Percentiles rank a stretch among this genome's conserved stretches.
These are phyloP conservation scores for Epinephelus cyanopodus DNA, from an alignment of 2,113 vertebrate genomes.

Conservation along the genomic window DNA sequence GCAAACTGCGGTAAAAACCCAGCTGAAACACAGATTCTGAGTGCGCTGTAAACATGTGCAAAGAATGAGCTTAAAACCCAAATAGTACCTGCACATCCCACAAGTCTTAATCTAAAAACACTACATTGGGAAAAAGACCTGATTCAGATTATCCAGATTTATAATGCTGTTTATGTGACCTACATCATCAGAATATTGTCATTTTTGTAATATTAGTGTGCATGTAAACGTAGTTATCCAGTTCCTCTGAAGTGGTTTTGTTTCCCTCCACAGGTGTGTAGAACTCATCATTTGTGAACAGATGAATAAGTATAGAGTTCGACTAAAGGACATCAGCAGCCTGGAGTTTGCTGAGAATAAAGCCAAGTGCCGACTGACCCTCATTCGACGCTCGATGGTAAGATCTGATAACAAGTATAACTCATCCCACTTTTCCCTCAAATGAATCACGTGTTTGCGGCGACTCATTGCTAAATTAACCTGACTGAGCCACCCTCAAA, in stretches of 20 bases:
- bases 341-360: slow-evolving; percentile 98
- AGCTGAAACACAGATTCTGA: no score
- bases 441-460: neutral
- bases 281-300: slow-evolving; percentile 96
- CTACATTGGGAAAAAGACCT: no score
- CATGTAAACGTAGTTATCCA: neutral
- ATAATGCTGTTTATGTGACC: no score
- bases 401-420: slow-evolving; percentile 61
- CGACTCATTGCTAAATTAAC: slow-evolving; percentile 2
- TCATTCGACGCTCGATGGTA: slow-evolving; percentile 97
- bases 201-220: no score
- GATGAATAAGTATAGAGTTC: slow-evolving; percentile 97
- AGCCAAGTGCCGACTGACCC: slow-evolving; percentile 94
- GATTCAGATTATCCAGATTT: no score
- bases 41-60: no score
- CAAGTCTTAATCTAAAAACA: no score
- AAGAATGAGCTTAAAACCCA: no score
- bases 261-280: slow-evolving; percentile 87
- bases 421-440: neutral
- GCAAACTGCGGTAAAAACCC: no score
- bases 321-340: slow-evolving; percentile 97
- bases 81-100: no score
- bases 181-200: no score
- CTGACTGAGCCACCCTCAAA: neutral
- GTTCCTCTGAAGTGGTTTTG: neutral